Conservation (phyloP, 2,797 vertebrate genomes). For the Xerus rutilus region DNA sequence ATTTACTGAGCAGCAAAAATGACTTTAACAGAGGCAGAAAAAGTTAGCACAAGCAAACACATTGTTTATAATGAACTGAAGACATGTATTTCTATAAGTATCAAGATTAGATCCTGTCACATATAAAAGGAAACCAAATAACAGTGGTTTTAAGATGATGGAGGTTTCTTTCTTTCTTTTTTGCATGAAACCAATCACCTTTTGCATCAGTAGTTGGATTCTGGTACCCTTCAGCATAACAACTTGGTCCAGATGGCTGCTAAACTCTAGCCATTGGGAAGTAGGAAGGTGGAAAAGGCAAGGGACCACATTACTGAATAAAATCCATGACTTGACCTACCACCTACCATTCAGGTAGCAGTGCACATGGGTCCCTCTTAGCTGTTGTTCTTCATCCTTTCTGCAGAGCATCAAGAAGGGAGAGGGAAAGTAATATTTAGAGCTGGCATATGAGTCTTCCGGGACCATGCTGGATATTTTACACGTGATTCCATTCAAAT, state of each 20-base stretch:
- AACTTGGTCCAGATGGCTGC: background rate
- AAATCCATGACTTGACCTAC: background rate
- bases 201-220: background rate
- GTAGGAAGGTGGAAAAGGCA: background rate
- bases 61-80: slow-evolving; percentile 22
- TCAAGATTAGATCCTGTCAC: background rate
- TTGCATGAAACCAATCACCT: background rate
- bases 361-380: background rate
- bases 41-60: background rate
- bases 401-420: background rate
- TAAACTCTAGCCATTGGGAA: background rate
- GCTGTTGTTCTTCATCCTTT: background rate
- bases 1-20: slow-evolving; percentile 17
- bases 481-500: background rate
- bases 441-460: background rate
- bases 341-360: background rate
- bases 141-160: background rate
- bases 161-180: background rate
- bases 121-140: background rate
- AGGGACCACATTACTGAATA: background rate
- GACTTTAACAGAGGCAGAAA: background rate
- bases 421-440: background rate
- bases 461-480: background rate
- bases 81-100: background rate
- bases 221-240: background rate